A percentile compares a stretch with the other conserved stretches of the same genome.
These are phyloP conservation scores for Phylloscopus whistleri DNA, from an alignment of 2,113 vertebrate species.

Conservation along the genomic window DNA sequence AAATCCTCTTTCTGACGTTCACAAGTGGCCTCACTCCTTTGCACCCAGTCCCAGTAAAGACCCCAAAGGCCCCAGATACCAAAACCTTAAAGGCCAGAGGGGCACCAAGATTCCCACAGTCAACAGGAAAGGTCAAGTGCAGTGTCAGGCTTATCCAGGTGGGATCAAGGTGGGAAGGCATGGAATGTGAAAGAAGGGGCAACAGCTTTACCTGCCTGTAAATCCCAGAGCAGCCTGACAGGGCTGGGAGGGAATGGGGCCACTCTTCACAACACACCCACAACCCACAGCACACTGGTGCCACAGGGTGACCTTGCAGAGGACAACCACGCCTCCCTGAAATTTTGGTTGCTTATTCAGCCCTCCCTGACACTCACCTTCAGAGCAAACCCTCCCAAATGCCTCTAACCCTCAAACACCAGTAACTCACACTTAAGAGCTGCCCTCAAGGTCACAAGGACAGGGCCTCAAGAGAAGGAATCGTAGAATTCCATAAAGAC, in stretches of 20 bases:
- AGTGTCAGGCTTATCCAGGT: neutral
- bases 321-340: too few species aligned
- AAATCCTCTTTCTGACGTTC: neutral
- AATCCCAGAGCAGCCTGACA: neutral
- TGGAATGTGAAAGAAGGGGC: too few species aligned
- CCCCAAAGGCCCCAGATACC: neutral
- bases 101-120: neutral
- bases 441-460: neutral
- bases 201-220: neutral
- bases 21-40: neutral
- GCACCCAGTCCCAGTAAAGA: neutral
- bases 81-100: neutral
- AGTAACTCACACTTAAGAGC: neutral
- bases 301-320: neutral
- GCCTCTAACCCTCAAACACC: neutral
- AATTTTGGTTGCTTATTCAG: neutral
- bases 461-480: neutral
- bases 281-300: neutral
- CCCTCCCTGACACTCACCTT: neutral
- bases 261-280: neutral
- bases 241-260: too few species aligned
- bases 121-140: too few species aligned
- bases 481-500: neutral
- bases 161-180: neutral
- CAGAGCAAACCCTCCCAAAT: too few species aligned